Evolutionary conservation across 2,888 invertebrate species (phyloP), one percentile per base, ranked within the genome.

Genomic region (Orthosia gracilis): DNA sequence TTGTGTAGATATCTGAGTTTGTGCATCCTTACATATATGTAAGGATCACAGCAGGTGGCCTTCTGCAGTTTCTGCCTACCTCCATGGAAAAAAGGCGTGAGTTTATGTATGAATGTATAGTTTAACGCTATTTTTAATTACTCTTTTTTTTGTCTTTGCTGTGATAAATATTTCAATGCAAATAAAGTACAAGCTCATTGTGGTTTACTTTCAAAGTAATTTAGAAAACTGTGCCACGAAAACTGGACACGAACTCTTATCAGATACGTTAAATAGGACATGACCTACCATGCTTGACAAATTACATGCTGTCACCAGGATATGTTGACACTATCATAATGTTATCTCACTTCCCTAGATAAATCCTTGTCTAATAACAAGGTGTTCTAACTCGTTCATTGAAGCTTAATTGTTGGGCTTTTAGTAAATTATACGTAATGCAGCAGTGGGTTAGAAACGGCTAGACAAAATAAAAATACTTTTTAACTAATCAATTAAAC

Each of bases 261-360:
- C 45, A 26, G 69, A 69, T 69, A 54, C 54, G 12, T 17, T 26
- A 40, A n/a, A 68, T 69, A 23, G 52, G 45, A 40, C 18, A 23
- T 52, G 52, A 40, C 23, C 40, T 50, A 45, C n/a, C 47, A 62
- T 50, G 55, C 40, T 62, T 57, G 47, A 55, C 55, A 55, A 62
- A 73, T 62, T 72, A 15, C 23, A 55, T 55, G 23, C n/a, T n/a
- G 5, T 61, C 40, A 21, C 7, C 73, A 62, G 61, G 55, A 73
- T 49, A 50, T n/a, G 57, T 4, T n/a, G 5, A 4, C n/a, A 17
- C 7, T 23, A n/a, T 45, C 52, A 9, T 31, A 47, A 15, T 57
- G 15, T 26, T 70, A 58, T 50, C 72, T n/a, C 0, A 57, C 18
- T 26, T 57, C 17, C 40, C 2, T 3, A 3, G 9, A 47, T 55